Evolutionary conservation across 2,888 invertebrate species (phyloP), one percentile per base, ranked within the genome.

Genomic region (Mermis nigrescens): DNA sequence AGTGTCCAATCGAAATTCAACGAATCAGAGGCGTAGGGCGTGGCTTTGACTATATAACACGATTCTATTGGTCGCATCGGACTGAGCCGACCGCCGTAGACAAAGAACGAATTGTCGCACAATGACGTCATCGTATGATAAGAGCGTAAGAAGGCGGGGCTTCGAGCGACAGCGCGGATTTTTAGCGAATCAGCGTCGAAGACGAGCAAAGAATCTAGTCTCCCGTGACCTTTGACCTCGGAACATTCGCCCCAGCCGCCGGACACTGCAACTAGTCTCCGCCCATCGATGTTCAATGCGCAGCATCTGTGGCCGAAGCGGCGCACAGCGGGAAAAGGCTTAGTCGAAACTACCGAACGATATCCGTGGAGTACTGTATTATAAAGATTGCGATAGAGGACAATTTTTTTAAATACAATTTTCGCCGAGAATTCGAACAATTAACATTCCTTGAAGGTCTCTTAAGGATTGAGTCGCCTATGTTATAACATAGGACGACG

Each of bases 71-170:
- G n/a, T 24, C 24, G 15, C 24, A 22, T 24, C 4, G 54, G 54
- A 53, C 54, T 53, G 7, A 15, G 27, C 7, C 54, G 54, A 53
- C 54, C 54, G 29, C 54, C 54, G 22, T 29, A 53, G 4, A 53
- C 22, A 27, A 53, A 29, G 3, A 53, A 29, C 12, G 4, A 12
- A 4, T 22, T 29, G 60, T 66, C 68, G 61, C 66, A 12, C 22
- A 53, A 7, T 29, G 54, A 15, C 29, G 31, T 15, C 27, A 53
- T 29, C 7, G 54, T 19, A 31, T 53, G 54, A 31, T 53, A 53
- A 22, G 29, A 53, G 15, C 54, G 54, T 12, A 7, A 28, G 29
- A 53, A 53, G 3, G 29, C 12, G 12, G 28, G 24, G 24, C 24
- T 24, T 7, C 24, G 19, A 12, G 24, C 7, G 7, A n/a, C 7